Conservation (phyloP, 2,888 invertebrate species). For the Chironomus tentans region DNA sequence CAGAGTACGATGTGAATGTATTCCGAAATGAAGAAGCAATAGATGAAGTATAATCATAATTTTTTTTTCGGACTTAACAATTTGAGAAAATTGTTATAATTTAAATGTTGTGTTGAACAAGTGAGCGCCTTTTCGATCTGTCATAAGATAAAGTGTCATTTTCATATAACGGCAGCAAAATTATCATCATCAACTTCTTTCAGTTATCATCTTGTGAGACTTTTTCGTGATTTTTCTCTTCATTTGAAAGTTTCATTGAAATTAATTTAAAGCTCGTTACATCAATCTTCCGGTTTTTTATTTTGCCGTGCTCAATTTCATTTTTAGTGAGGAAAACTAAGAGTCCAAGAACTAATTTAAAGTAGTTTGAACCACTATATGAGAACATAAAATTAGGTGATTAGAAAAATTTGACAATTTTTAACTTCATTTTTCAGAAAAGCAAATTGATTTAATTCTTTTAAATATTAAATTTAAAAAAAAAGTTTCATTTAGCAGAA, state of each 20-base stretch:
- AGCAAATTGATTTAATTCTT: too few relatives aligned
- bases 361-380: too few relatives aligned
- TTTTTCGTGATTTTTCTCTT: not conserved
- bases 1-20: not conserved
- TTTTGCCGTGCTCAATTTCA: not conserved
- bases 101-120: not conserved
- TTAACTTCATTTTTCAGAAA: too few relatives aligned
- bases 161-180: not conserved
- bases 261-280: slow-evolving; percentile 4
- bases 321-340: not conserved
- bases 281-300: not conserved
- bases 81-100: slow-evolving; percentile 4
- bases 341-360: too few relatives aligned
- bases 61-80: not conserved
- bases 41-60: not conserved
- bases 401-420: too few relatives aligned
- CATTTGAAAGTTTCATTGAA: not conserved
- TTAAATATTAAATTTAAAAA: too few relatives aligned
- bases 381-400: too few relatives aligned
- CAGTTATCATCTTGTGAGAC: not conserved
- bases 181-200: not conserved
- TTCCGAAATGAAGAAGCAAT: not conserved
- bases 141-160: slow-evolving; percentile 7
- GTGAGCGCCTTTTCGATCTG: not conserved
- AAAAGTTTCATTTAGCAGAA: too few relatives aligned